Base-by-base conservation (phyloP, 2,888 invertebrate species). In the Exephanes ischioxanthus region DNA sequence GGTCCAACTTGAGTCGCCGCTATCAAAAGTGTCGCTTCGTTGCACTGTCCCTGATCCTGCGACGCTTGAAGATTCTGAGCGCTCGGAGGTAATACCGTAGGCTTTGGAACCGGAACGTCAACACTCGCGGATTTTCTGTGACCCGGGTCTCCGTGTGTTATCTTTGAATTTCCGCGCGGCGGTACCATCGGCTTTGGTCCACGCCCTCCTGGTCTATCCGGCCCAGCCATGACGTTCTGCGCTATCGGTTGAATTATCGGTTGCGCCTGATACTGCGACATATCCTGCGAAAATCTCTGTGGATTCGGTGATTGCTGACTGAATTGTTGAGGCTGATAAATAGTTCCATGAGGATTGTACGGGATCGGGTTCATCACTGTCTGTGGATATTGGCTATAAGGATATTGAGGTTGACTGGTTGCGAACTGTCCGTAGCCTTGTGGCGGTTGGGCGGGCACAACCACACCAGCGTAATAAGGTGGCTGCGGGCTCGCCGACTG, bases 171-270 rank as follows among this genome's bases (percentile, higher is more conserved):
- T 0, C 91, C 92, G 5, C 94, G 89, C 0, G 94, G 94, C 0
- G 94, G 94, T 3, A 94, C 94, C 92, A 93, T 91, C 0, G 94
- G 94, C 72, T 94, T 94, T 0, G 94, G 94, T 22, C 94, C 94
- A 14, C 93, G 90, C 5, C 86, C 88, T 45, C 86, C 90, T 0
- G 89, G 86, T 76, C 92, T 87, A 16, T 94, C 94, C 4, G 89
- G 86, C 3, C 81, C 89, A 0, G 89, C 81, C n/a, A 92, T 88
- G 1, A 93, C 91, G 73, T 92, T 94, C 82, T 93, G 93, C 0
- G 93, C 92, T 22, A 93, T 93, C 5, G 94, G 93, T 37, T 94
- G 94, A 22, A 93, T 93, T 26, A 94, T 94, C 6, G 94, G 94
- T 53, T 94, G 94, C 1, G 89, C 91, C 55, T 93, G 94, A 83